Evolutionary conservation across 53 echinoderm and acorn worm genomes (phyloP).

Genomic region (Zoroaster sp.): DNA sequence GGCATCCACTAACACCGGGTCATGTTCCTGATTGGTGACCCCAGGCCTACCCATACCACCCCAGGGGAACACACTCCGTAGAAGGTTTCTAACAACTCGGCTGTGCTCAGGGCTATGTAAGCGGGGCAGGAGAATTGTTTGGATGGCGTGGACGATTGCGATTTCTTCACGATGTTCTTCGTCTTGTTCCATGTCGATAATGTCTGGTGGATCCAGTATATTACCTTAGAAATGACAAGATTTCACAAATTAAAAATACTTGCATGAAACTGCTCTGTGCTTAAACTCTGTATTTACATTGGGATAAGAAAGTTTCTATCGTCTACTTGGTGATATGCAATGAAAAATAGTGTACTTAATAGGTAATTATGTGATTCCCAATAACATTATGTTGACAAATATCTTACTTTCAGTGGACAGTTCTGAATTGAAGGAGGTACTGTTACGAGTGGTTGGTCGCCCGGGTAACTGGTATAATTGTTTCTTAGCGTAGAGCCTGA

Average conservation of each 20-base stretch:
- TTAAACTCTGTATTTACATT: no score
- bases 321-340: background rate
- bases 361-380: no score
- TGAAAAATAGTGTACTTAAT: no score
- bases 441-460: slow-evolving; percentile 37
- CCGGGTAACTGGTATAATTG: slow-evolving; percentile 65
- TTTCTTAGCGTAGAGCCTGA: slow-evolving; percentile 69
- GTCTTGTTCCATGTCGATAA: slow-evolving; percentile 68
- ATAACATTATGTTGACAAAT: no score
- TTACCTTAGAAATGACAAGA: background rate
- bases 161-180: slow-evolving; percentile 86
- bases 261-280: no score
- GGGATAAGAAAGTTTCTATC: background rate
- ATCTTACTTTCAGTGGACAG: slow-evolving; percentile 29
- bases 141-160: slow-evolving; percentile 77
- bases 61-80: slow-evolving; percentile 86
- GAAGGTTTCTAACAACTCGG: slow-evolving; percentile 57
- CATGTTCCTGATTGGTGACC: slow-evolving; percentile 74
- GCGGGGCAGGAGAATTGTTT: slow-evolving; percentile 65
- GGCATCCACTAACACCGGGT: slow-evolving; percentile 90
- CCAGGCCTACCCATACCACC: slow-evolving; percentile 50
- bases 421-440: background rate
- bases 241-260: background rate
- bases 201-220: slow-evolving; percentile 43
- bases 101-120: slow-evolving; percentile 47